These are phyloP conservation scores for Ursus arctos DNA, from an alignment of 2,113 vertebrate species.

Conservation along the genomic window DNA sequence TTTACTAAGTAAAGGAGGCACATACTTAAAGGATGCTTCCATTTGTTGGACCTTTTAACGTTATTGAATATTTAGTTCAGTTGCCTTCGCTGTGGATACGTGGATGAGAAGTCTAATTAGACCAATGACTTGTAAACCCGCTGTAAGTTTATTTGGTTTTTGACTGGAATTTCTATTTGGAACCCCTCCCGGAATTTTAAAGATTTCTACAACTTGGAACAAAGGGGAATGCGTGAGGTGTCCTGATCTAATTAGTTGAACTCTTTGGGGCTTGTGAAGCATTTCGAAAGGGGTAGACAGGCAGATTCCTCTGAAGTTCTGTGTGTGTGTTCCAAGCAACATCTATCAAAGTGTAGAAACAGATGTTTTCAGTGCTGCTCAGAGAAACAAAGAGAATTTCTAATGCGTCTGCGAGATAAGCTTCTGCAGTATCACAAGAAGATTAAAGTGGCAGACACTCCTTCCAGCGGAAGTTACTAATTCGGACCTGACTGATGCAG, in stretches of 20 bases:
- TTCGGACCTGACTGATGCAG: slow-evolving; percentile 94
- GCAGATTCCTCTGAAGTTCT: slow-evolving; percentile 53
- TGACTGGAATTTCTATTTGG: slow-evolving; percentile 52
- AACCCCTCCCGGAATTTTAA: slow-evolving; percentile 51
- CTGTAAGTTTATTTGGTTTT: slow-evolving; percentile 56
- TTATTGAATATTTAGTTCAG: neutral
- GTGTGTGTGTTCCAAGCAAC: slow-evolving; percentile 52
- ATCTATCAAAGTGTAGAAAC: slow-evolving; percentile 77
- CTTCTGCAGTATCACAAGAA: slow-evolving; percentile 81
- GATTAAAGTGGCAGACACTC: slow-evolving; percentile 89
- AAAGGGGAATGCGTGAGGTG: slow-evolving; percentile 69
- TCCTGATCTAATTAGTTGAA: slow-evolving; percentile 47
- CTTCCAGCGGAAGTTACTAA: slow-evolving; percentile 94
- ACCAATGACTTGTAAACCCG: slow-evolving; percentile 57
- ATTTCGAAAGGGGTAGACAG: slow-evolving; percentile 51
- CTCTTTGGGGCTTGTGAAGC: neutral
- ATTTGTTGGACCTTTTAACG: neutral
- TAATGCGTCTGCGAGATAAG: slow-evolving; percentile 79
- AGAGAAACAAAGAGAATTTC: slow-evolving; percentile 50
- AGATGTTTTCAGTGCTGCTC: slow-evolving; percentile 74
- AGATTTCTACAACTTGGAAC: slow-evolving; percentile 46
- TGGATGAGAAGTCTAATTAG: slow-evolving; percentile 71
- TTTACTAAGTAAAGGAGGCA: slow-evolving; percentile 68
- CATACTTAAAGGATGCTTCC: neutral
- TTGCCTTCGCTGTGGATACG: neutral